phyloP scores from a whole-genome alignment of 2,797 vertebrate species.

The Sparus aurata region DNA sequence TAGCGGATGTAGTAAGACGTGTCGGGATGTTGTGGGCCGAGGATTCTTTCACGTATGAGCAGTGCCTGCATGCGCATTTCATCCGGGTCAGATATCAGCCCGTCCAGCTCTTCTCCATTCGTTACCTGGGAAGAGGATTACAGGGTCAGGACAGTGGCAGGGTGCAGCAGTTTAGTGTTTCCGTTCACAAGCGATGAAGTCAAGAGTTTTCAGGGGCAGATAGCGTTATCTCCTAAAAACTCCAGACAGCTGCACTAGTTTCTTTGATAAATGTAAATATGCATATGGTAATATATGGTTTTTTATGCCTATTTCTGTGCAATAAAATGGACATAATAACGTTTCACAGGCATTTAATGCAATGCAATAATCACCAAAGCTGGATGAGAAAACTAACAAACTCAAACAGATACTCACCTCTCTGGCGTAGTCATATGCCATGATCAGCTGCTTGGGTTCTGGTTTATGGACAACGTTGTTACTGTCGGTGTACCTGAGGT shows the following conservation, averaged over 20 bases:
- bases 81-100: slow-evolving; percentile 96
- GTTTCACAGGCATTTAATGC: neutral
- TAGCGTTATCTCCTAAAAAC: neutral
- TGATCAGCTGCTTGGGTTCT: slow-evolving; percentile 93
- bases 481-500: slow-evolving; percentile 93
- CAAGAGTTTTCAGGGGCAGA: neutral
- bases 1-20: slow-evolving; percentile 99
- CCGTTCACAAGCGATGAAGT: neutral
- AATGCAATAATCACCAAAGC: neutral
- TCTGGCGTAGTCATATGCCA: slow-evolving; percentile 97
- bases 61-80: slow-evolving; percentile 99
- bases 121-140: slow-evolving; percentile 84
- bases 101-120: slow-evolving; percentile 93
- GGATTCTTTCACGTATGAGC: slow-evolving; percentile 96
- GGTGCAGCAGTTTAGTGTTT: neutral
- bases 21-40: slow-evolving; percentile 97
- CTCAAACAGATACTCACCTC: slow-evolving; percentile 86
- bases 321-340: no score
- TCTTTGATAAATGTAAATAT: neutral
- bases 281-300: no score
- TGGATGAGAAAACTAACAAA: neutral
- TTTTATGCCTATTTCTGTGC: no score
- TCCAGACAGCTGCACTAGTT: neutral
- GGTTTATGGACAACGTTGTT: slow-evolving; percentile 91
- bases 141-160: slow-evolving; percentile 4